Conservation (phyloP, 92 coral and sea anemone genomes). For the Palythoa grandis region DNA sequence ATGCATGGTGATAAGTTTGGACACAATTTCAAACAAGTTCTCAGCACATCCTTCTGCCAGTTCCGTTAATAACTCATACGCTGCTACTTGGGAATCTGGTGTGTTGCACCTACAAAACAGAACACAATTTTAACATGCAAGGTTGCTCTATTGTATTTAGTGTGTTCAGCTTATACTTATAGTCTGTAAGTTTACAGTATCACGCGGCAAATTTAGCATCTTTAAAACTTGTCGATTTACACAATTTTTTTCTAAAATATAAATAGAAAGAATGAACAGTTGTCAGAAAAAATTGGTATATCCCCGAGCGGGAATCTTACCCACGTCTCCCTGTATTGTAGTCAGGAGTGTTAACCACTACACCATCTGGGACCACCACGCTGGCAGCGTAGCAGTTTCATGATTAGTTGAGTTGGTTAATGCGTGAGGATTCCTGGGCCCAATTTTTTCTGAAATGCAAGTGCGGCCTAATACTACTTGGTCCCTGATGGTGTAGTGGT, state of each 20-base stretch:
- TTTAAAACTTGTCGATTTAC: background rate
- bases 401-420: no score
- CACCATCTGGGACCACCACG: no score
- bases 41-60: constrained; percentile 83
- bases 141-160: background rate
- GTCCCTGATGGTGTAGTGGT: no score
- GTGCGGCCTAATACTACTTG: no score
- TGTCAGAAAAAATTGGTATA: no score
- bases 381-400: no score
- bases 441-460: no score
- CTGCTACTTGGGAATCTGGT: constrained; percentile 84
- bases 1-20: constrained; percentile 86
- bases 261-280: background rate
- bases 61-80: constrained; percentile 81
- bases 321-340: no score
- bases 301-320: no score
- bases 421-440: no score
- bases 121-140: background rate
- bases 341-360: no score
- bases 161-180: background rate
- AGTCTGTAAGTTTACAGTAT: no score
- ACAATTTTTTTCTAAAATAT: background rate
- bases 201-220: background rate
- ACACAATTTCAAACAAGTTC: constrained; percentile 77
- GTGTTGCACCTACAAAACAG: constrained; percentile 66